These are phyloP conservation scores for Motacilla tschutschensis DNA, from an alignment of 2,113 vertebrate species.

Conservation along the genomic window DNA sequence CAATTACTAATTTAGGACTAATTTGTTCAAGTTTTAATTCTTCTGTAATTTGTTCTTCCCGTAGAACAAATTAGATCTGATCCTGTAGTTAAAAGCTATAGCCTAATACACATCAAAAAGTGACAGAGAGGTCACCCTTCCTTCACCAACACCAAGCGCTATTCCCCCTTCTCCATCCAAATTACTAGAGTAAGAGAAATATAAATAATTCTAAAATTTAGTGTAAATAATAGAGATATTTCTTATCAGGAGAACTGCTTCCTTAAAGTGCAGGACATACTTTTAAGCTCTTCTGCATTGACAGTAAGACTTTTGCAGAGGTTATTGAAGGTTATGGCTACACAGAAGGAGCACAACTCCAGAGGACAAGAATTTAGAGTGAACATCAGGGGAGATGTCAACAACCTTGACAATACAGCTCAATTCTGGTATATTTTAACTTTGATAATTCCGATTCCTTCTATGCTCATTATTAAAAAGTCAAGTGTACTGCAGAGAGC, in stretches of 20 bases:
- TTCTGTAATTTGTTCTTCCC: neutral
- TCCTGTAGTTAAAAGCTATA: neutral
- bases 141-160: neutral
- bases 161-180: neutral
- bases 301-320: neutral
- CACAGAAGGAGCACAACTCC: neutral
- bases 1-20: conserved; percentile 25
- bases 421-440: neutral
- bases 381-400: neutral
- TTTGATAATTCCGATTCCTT: neutral
- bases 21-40: conserved; percentile 11
- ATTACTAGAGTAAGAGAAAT: neutral
- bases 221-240: neutral
- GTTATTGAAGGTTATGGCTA: neutral
- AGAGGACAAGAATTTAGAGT: neutral
- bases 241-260: neutral
- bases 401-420: neutral
- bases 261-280: neutral
- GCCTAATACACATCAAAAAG: neutral
- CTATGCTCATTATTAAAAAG: neutral
- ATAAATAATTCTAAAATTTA: neutral
- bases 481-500: neutral
- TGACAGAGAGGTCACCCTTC: neutral
- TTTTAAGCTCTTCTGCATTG: neutral
- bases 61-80: neutral